Evolutionary conservation across 2,113 vertebrate species (phyloP).

Genomic region (Cebidichthys violaceus): DNA sequence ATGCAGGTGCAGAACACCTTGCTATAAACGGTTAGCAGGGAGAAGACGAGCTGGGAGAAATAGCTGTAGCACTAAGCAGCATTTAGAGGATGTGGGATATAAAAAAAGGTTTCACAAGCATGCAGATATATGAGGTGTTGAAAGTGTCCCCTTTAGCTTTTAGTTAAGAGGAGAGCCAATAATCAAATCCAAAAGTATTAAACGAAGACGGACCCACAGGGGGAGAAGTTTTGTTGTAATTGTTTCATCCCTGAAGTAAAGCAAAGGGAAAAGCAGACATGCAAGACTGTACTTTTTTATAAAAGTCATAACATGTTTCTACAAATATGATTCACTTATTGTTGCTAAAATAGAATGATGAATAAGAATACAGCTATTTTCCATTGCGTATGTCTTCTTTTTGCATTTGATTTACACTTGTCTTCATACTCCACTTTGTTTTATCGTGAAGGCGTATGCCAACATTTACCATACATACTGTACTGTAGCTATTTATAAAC

Average conservation of each 20-base stretch:
- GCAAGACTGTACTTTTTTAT: not conserved
- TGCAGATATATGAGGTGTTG: not conserved
- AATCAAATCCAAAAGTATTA: not conserved
- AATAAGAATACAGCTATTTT: not conserved
- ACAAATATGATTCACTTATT: not conserved
- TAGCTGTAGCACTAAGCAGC: not conserved
- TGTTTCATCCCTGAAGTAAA: not conserved
- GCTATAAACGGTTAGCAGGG: slow-evolving; percentile 13
- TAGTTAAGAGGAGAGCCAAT: not conserved
- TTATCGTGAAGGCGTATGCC: too few relatives aligned
- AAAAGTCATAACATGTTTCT: not conserved
- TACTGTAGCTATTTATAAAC: not conserved
- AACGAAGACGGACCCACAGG: not conserved
- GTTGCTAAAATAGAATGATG: not conserved
- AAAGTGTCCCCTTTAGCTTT: slow-evolving; percentile 9
- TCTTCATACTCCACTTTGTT: not conserved
- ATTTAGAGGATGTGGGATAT: slow-evolving; percentile 14
- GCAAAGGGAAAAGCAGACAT: not conserved
- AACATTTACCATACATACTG: not conserved
- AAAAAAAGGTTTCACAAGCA: slow-evolving; percentile 1
- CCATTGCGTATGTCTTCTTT: too few relatives aligned
- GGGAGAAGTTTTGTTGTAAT: not conserved
- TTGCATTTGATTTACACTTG: not conserved
- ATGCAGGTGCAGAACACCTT: slow-evolving; percentile 19
- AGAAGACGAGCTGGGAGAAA: slow-evolving; percentile 17